Base-by-base conservation (phyloP, 2,797 vertebrate genomes). In the Halcyon smyrnensis region DNA sequence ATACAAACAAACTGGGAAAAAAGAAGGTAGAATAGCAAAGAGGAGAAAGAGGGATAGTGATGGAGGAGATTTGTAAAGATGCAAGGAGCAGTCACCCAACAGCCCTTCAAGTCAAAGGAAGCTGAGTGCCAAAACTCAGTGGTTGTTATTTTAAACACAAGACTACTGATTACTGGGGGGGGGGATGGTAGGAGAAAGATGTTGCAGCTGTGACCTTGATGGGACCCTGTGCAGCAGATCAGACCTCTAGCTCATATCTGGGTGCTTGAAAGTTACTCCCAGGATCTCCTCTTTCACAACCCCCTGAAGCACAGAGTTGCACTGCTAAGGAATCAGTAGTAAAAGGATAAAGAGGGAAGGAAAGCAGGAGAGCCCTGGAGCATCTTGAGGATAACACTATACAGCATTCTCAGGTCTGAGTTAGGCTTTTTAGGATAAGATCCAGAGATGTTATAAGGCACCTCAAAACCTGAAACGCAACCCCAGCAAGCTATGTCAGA, bases 391-490 rank as follows among this genome's bases (percentile, higher is more conserved):
- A 51, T 65, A 90, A 65, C 53, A 76, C 37, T 62, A 27, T 73
- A 84, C 57, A 84, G 75, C 50, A 80, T 85, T 87, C 87, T 96
- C 89, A 87, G 85, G 59, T 95, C 59, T 63, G 63, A 90, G 50
- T 77, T 77, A 71, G 48, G 23, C 39, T 84, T 95, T 78, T 82
- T 18, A 53, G 54, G 69, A 37, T 96, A 75, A 95, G 75, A 96
- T 95, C 81, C 89, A 94, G 95, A 96, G 92, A 96, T 83, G 90
- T 78, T 91, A 50, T 78, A 95, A 91, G 74, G 92, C 87, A 90
- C 78, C 92, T 92, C 74, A 50, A 94, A 89, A 92, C 54, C 60
- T 92, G 64, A 92, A 88, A 92, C 23, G 34, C 0, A n/a, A 80
- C 24, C 28, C 45, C 74, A 87, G 48, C 23, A 89, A 89, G 36